phyloP scores from a whole-genome alignment of 2,113 vertebrate genomes.

The Dasyprocta punctata region DNA sequence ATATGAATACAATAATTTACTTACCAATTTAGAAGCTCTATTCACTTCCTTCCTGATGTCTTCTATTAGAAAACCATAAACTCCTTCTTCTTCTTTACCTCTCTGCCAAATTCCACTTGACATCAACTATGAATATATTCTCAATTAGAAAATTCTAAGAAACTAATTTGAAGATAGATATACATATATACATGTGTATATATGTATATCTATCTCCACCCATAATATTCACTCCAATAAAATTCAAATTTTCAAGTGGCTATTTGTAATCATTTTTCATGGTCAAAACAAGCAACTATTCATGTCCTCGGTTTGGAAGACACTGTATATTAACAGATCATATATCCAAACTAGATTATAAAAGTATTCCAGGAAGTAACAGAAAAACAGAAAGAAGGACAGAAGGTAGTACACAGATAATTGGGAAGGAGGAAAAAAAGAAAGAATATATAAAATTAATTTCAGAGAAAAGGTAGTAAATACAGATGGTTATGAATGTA shows the following conservation, averaged over 20 bases:
- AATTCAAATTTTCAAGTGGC: slow-evolving; percentile 19
- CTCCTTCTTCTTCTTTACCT: slow-evolving; percentile 93
- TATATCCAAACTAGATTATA: not conserved
- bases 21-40: slow-evolving; percentile 93
- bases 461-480: slow-evolving; percentile 25
- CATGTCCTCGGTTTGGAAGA: slow-evolving; percentile 42
- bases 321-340: not conserved
- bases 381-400: not conserved
- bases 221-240: not conserved
- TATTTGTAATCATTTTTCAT: slow-evolving; percentile 16
- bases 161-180: slow-evolving; percentile 11
- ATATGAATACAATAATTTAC: slow-evolving; percentile 62
- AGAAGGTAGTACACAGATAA: not conserved
- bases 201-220: not conserved
- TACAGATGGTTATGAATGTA: not conserved
- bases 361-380: slow-evolving; percentile 40
- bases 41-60: slow-evolving; percentile 94
- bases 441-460: not conserved
- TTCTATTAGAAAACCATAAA: slow-evolving; percentile 94
- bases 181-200: no score
- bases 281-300: slow-evolving; percentile 26
- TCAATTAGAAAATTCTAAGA: slow-evolving; percentile 72
- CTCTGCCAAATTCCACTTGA: slow-evolving; percentile 97
- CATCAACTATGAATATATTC: slow-evolving; percentile 90
- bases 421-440: not conserved